A percentile compares a stretch with the other conserved stretches of the same genome.
Evolutionary conservation across 2,888 invertebrate species (phyloP).

Genomic region (Cryptocephalus primarius): DNA sequence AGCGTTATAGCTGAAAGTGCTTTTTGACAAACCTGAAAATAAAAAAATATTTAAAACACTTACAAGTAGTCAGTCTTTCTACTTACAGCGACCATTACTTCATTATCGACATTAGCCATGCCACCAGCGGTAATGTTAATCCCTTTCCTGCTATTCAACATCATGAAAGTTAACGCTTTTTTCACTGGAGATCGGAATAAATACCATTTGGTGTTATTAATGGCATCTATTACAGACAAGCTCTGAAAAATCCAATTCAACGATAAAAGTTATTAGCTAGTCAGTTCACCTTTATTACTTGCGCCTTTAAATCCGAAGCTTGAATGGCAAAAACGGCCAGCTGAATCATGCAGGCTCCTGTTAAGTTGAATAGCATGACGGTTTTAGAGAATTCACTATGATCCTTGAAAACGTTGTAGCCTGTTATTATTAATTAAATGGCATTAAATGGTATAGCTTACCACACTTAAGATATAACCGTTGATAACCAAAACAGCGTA

Average conservation of each 20-base stretch:
- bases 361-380: slow-evolving; percentile 8
- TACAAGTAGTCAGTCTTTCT: not conserved
- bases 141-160: slow-evolving; percentile 11
- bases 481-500: slow-evolving; percentile 10
- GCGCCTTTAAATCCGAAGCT: slow-evolving; percentile 5
- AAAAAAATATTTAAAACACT: not conserved
- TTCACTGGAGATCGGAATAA: slow-evolving; percentile 12
- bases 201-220: slow-evolving; percentile 13
- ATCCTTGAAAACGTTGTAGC: slow-evolving; percentile 3
- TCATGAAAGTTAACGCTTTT: slow-evolving; percentile 8
- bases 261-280: not conserved
- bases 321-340: slow-evolving; percentile 10
- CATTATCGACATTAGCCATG: slow-evolving; percentile 11
- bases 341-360: slow-evolving; percentile 8
- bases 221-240: slow-evolving; percentile 9
- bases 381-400: slow-evolving; percentile 11
- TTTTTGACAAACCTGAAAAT: slow-evolving; percentile 3
- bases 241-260: slow-evolving; percentile 7
- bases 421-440: not conserved
- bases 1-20: slow-evolving; percentile 4
- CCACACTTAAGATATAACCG: slow-evolving; percentile 9
- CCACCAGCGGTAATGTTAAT: slow-evolving; percentile 12
- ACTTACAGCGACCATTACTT: slow-evolving; percentile 11
- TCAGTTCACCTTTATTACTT: slow-evolving; percentile 1
- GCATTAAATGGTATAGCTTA: too few relatives aligned